These are phyloP conservation scores for Clusia tigrina DNA, from an alignment of 2,888 invertebrate genomes.

Conservation along the genomic window DNA sequence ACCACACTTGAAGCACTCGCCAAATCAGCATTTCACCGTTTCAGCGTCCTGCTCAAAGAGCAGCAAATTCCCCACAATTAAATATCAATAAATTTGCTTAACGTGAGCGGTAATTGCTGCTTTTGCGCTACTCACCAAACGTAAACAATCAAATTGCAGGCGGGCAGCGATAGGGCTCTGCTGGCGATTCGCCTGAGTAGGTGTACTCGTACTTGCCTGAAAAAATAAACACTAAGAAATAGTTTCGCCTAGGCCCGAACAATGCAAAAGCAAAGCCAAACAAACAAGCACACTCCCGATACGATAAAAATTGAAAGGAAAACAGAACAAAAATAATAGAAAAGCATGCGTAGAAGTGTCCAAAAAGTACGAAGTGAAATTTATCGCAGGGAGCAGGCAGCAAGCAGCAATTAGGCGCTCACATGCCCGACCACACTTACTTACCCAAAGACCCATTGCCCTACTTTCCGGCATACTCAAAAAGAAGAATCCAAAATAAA, in stretches of 20 bases:
- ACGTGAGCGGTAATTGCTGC: slow-evolving; percentile 17
- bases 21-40: neutral
- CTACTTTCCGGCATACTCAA: slow-evolving; percentile 44
- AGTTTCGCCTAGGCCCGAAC: slow-evolving; percentile 25
- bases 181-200: neutral
- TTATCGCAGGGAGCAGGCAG: neutral
- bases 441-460: slow-evolving; percentile 60
- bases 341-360: neutral
- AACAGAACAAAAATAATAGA: neutral
- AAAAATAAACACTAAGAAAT: slow-evolving; percentile 27
- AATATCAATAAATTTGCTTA: slow-evolving; percentile 26
- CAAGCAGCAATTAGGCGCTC: neutral
- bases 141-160: slow-evolving; percentile 6
- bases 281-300: neutral
- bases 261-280: neutral
- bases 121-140: neutral
- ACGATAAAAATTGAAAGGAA: slow-evolving; percentile 8
- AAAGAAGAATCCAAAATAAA: neutral
- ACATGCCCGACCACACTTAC: slow-evolving; percentile 27
- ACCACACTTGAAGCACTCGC: neutral
- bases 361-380: neutral
- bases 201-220: neutral
- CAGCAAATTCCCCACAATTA: slow-evolving; percentile 20
- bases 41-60: neutral
- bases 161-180: too few species aligned